Evolutionary conservation across 2,888 invertebrate species (phyloP).

Genomic region (Caenorhabditis uteleia): DNA sequence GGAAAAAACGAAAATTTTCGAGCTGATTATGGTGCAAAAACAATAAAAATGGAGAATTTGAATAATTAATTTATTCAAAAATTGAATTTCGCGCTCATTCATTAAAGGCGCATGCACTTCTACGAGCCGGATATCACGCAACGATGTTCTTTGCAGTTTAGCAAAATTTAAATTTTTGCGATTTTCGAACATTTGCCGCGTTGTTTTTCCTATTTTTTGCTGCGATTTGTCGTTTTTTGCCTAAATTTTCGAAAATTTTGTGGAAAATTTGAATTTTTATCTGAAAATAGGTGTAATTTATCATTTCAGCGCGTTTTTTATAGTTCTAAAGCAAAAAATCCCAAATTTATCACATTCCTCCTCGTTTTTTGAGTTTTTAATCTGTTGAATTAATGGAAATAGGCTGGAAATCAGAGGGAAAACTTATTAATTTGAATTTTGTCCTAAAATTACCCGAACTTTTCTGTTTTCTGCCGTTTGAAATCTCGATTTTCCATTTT

Average conservation of each 20-base stretch:
- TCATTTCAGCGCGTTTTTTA: neutral
- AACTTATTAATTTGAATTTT: too few species aligned
- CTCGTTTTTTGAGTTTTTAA: too few species aligned
- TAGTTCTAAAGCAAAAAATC: neutral
- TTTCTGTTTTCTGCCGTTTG: too few species aligned
- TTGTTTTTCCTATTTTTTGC: neutral
- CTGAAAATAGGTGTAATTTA: neutral
- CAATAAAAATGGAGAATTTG: neutral
- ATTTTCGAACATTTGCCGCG: neutral
- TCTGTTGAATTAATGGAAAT: too few species aligned
- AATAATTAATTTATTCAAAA: neutral
- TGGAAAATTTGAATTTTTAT: neutral
- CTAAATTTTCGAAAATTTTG: neutral
- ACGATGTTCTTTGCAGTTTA: too few species aligned
- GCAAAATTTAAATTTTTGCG: neutral
- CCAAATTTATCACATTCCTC: too few species aligned
- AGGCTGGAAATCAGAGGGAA: too few species aligned
- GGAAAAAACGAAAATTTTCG: neutral
- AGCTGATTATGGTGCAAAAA: neutral
- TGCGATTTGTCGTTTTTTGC: neutral
- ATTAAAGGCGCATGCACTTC: neutral
- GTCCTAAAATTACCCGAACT: too few species aligned
- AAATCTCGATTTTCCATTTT: too few species aligned
- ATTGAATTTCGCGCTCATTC: neutral
- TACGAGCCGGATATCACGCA: too few species aligned